phyloP scores from a whole-genome alignment of 2,113 vertebrate genomes.

The Cyrtonyx montezumae region DNA sequence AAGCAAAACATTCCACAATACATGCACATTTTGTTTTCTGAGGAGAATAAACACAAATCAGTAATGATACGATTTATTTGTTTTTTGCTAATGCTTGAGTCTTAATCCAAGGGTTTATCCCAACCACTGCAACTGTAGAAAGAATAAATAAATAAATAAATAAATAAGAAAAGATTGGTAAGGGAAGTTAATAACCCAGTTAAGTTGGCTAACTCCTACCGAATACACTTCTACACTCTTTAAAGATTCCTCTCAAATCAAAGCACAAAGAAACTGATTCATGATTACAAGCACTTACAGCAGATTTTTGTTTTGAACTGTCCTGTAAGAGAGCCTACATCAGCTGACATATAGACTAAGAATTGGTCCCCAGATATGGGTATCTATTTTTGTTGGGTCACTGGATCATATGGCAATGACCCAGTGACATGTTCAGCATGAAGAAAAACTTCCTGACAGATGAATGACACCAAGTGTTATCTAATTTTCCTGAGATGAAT shows the following conservation, averaged over 20 bases:
- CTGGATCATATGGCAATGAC: neutral
- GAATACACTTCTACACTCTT: neutral
- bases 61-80: neutral
- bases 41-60: neutral
- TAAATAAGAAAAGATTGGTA: accelerated
- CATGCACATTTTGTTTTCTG: neutral
- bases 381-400: neutral
- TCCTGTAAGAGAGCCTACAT: neutral
- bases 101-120: neutral
- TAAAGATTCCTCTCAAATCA: neutral
- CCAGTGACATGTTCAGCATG: neutral
- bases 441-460: neutral
- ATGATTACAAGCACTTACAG: neutral
- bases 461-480: neutral
- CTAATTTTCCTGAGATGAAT: neutral
- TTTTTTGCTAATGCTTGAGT: neutral
- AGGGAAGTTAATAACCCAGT: neutral
- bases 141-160: accelerated
- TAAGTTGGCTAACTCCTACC: neutral
- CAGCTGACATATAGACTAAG: neutral
- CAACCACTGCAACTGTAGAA: neutral
- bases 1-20: neutral
- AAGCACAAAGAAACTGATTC: neutral
- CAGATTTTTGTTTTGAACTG: neutral
- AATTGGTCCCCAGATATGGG: neutral